phyloP scores from a whole-genome alignment of 2,113 vertebrate genomes.

The Ramphastos sulfuratus region DNA sequence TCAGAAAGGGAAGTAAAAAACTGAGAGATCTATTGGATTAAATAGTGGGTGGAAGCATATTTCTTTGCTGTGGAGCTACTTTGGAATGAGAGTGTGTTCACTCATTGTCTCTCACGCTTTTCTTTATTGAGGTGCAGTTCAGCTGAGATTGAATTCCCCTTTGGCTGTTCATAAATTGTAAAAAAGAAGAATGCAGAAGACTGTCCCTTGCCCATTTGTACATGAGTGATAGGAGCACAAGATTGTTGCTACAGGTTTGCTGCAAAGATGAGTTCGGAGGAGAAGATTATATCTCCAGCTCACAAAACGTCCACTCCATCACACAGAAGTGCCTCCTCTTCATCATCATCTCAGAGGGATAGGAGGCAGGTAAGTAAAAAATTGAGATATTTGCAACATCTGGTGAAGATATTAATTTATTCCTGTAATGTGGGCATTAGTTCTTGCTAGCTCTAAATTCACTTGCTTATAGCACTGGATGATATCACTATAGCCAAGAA shows the following conservation, averaged over 20 bases:
- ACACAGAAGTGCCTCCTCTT: slow-evolving; percentile 93
- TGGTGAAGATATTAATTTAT: neutral
- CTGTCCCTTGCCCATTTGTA: slow-evolving; percentile 7
- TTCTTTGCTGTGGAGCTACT: neutral
- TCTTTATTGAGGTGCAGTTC: slow-evolving; percentile 53
- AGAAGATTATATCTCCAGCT: slow-evolving; percentile 84
- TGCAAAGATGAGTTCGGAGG: slow-evolving; percentile 92
- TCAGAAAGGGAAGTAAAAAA: neutral
- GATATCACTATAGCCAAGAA: neutral
- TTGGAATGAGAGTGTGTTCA: neutral
- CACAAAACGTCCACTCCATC: slow-evolving; percentile 90
- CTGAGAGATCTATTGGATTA: neutral
- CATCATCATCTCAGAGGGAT: slow-evolving; percentile 91
- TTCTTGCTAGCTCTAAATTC: neutral
- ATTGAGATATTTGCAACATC: neutral
- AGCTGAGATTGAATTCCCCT: neutral
- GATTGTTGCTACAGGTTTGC: slow-evolving; percentile 65
- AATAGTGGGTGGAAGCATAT: neutral
- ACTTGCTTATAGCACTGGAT: neutral
- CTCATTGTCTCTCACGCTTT: slow-evolving; percentile 2
- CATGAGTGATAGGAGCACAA: slow-evolving; percentile 60
- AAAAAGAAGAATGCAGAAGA: slow-evolving; percentile 69
- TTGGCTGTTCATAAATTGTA: slow-evolving; percentile 15
- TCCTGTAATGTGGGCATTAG: neutral
- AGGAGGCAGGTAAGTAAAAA: slow-evolving; percentile 88